Evolutionary conservation across 2,797 vertebrate species (phyloP), one percentile per base, ranked within the genome.

Genomic region (Synaphobranchus kaupii): DNA sequence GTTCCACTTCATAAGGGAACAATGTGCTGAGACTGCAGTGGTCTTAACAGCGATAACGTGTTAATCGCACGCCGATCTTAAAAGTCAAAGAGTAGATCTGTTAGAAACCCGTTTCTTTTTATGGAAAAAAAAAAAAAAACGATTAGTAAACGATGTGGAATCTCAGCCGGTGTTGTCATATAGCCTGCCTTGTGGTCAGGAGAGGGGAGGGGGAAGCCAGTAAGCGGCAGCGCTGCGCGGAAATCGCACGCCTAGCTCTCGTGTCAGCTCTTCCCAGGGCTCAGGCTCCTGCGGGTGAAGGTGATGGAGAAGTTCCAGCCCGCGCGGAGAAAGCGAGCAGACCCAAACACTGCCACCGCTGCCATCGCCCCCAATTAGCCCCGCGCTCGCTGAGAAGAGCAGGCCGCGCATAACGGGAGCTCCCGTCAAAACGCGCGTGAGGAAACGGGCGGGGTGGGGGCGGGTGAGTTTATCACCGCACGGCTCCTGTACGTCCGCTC

Each of bases 401-500:
- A 86, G 44, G 85, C 7, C 50, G 31, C 6, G 9, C 12, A 10
- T 78, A 47, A 39, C 48, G 15, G 48, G 7, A 50, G n/a, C 66
- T 68, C 56, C 80, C 58, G 54, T 52, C 86, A 84, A 68, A 88
- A 86, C 86, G 87, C 58, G 58, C 92, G 92, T 91, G 92, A 88
- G 91, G 88, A 90, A 83, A 73, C 90, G 92, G 39, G 39, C 39
- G 39, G 84, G 52, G 94, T 91, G 39, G 91, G 86, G 93, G 94
- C 93, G 91, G 91, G 90, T 86, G 90, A 93, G 96, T 97, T 96
- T 94, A 96, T 96, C 94, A 94, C 88, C 9, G 90, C 91, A 91
- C 91, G 93, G 95, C 91, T 94, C 92, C 89, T 93, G 92, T 91
- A 94, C 95, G 95, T 94, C 93, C 94, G 89, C 85, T 88, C 90